Evolutionary conservation across 2,888 invertebrate species (phyloP).

Genomic region (Stomorhina lunata): DNA sequence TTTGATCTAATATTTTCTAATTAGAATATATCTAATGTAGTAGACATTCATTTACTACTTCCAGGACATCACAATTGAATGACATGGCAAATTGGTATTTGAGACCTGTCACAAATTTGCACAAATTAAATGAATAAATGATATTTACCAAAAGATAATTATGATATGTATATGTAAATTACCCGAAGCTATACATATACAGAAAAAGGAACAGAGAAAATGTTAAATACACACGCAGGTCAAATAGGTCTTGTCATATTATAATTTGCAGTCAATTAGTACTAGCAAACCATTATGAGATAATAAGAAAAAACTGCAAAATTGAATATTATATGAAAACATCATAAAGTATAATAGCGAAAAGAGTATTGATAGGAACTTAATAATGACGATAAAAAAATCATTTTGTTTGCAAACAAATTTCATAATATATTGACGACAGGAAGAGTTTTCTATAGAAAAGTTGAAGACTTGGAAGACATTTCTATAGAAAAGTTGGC

Average conservation of each 20-base stretch:
- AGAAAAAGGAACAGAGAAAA: background rate
- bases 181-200: background rate
- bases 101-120: slow-evolving; percentile 55
- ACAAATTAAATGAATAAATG: slow-evolving; percentile 56
- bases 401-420: too few relatives aligned
- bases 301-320: too few relatives aligned
- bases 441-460: too few relatives aligned
- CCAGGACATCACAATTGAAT: background rate
- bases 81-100: slow-evolving; percentile 53
- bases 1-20: slow-evolving; percentile 43
- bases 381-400: too few relatives aligned
- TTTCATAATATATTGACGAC: too few relatives aligned
- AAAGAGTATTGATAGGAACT: too few relatives aligned
- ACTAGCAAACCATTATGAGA: background rate
- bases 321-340: too few relatives aligned
- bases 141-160: slow-evolving; percentile 58
- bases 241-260: background rate
- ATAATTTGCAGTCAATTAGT: background rate
- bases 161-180: slow-evolving; percentile 50
- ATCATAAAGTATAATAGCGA: too few relatives aligned
- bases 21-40: slow-evolving; percentile 41
- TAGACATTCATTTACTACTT: slow-evolving; percentile 7
- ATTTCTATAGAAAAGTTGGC: too few relatives aligned
- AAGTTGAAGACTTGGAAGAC: too few relatives aligned
- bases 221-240: background rate